phyloP scores from a whole-genome alignment of 2,888 invertebrate genomes.

The Chrysolina haemoptera region DNA sequence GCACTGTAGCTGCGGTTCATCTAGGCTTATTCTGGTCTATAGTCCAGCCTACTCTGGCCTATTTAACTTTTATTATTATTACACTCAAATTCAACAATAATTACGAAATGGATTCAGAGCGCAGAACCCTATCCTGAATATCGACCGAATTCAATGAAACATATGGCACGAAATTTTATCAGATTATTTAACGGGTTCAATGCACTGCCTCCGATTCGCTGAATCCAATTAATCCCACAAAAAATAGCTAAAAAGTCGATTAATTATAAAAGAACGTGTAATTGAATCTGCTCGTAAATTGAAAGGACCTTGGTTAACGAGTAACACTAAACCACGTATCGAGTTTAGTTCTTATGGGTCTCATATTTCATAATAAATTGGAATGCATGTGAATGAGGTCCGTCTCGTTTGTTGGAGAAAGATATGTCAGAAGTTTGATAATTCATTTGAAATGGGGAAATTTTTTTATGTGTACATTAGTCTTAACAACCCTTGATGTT shows the following conservation, averaged over 20 bases:
- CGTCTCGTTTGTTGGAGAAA: no score
- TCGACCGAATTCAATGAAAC: background rate
- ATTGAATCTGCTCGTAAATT: slow-evolving; percentile 27
- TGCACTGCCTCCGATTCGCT: background rate
- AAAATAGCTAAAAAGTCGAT: slow-evolving; percentile 19
- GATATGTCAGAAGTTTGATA: no score
- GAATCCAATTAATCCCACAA: slow-evolving; percentile 26
- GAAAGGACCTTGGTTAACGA: slow-evolving; percentile 27
- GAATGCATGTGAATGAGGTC: slow-evolving; percentile 8
- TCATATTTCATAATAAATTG: slow-evolving; percentile 27
- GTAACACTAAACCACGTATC: slow-evolving; percentile 25
- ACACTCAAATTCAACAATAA: background rate
- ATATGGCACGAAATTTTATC: slow-evolving; percentile 8
- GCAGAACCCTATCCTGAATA: background rate
- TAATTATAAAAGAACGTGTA: slow-evolving; percentile 26
- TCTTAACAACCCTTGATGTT: no score
- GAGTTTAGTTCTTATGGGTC: slow-evolving; percentile 16
- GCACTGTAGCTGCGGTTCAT: no score
- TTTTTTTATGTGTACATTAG: no score
- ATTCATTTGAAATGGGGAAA: no score
- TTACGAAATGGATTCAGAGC: background rate
- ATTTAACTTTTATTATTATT: no score
- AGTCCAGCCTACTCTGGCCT: no score
- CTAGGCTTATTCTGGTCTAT: no score
- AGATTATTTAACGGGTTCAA: slow-evolving; percentile 15